Evolutionary conservation across 2,888 invertebrate genomes (phyloP).

Genomic region (Dermolepida albohirtum): DNA sequence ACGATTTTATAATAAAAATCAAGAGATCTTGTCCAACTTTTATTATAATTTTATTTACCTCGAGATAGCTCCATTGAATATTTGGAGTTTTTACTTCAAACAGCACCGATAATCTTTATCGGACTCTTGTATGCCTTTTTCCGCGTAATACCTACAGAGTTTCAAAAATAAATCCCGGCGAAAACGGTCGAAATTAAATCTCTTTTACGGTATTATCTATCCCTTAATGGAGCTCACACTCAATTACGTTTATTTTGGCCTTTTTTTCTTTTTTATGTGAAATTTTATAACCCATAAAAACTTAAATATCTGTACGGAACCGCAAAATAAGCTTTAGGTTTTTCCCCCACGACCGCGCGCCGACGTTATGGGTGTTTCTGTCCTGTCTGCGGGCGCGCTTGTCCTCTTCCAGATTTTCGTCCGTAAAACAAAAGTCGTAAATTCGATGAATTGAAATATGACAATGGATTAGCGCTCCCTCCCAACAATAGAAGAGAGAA

Average conservation of each 20-base stretch:
- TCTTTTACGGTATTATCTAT: constrained; percentile 9
- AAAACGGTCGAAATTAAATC: constrained; percentile 5
- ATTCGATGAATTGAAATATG: too few species aligned
- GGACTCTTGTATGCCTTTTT: neutral
- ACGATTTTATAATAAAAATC: too few species aligned
- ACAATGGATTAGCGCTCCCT: neutral
- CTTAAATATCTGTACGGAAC: constrained; percentile 6
- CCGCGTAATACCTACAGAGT: constrained; percentile 1
- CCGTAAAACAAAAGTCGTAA: too few species aligned
- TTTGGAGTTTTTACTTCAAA: too few species aligned
- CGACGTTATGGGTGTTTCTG: too few species aligned
- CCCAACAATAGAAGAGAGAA: too few species aligned
- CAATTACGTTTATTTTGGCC: constrained; percentile 2
- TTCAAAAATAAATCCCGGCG: neutral
- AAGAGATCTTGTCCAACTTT: too few species aligned
- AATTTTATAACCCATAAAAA: constrained; percentile 13
- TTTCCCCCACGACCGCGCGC: neutral
- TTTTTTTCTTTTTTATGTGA: constrained; percentile 14
- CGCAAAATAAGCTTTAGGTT: neutral
- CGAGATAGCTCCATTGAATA: too few species aligned
- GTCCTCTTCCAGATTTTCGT: too few species aligned
- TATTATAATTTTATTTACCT: too few species aligned
- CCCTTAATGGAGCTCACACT: constrained; percentile 6
- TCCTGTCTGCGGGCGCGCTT: too few species aligned
- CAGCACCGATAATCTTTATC: neutral